These are phyloP conservation scores for Bombus pyrosoma DNA, from an alignment of 1,140 invertebrate genomes.

Conservation along the genomic window DNA sequence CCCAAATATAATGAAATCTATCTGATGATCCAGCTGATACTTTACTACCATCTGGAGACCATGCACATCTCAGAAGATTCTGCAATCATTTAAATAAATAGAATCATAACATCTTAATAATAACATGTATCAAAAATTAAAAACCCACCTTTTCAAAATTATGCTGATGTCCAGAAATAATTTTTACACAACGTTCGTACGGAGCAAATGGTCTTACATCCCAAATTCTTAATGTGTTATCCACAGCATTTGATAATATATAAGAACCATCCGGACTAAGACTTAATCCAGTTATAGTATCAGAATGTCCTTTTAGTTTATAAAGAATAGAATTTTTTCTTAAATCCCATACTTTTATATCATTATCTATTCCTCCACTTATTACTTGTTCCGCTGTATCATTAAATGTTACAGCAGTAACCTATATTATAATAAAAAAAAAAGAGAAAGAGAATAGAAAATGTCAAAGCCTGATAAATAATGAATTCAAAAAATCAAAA, in stretches of 20 bases:
- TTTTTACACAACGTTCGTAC: constrained; percentile 95
- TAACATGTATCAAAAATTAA: not conserved
- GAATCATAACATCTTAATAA: not conserved
- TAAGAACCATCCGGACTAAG: constrained; percentile 98
- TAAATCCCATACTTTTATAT: constrained; percentile 99
- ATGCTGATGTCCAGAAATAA: constrained; percentile 96
- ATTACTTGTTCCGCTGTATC: constrained; percentile 96
- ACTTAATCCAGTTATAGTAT: constrained; percentile 96
- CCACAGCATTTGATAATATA: constrained; percentile 98
- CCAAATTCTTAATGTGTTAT: constrained; percentile 94
- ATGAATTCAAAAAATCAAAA: not conserved
- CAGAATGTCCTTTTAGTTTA: constrained; percentile 93
- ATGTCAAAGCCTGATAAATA: not conserved
- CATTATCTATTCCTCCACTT: constrained; percentile 98
- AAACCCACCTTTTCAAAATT: constrained; percentile 96
- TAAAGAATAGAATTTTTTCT: constrained; percentile 95
- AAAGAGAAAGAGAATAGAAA: not conserved
- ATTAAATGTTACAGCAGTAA: constrained; percentile 96
- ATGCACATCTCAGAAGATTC: constrained; percentile 90
- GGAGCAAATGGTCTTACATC: constrained; percentile 92
- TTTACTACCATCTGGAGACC: constrained; percentile 91
- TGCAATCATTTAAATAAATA: constrained; percentile 47
- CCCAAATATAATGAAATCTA: constrained; percentile 98
- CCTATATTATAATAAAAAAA: constrained; percentile 69
- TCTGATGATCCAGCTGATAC: constrained; percentile 96